Conservation (phyloP, 2,888 invertebrate genomes). For the Dendrolimus pini region DNA sequence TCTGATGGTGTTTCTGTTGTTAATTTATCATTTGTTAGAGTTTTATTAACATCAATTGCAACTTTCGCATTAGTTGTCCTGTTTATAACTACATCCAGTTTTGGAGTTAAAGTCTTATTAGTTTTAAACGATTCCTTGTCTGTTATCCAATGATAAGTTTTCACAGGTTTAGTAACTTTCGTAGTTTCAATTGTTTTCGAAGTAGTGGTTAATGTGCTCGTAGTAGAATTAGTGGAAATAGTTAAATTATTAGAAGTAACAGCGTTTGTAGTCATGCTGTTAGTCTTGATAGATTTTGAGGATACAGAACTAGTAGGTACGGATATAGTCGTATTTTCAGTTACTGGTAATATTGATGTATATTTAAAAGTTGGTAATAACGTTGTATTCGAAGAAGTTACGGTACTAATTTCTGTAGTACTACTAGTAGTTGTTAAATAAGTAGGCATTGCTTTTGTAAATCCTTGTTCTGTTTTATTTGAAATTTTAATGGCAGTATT, state of each 20-base stretch:
- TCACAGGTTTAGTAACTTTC: slow-evolving; percentile 11
- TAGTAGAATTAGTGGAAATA: slow-evolving; percentile 34
- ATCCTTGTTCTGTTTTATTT: slow-evolving; percentile 34
- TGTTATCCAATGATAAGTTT: not conserved
- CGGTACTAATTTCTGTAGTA: slow-evolving; percentile 20
- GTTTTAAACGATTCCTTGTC: not conserved
- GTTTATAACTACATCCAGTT: not conserved
- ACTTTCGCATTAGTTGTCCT: slow-evolving; percentile 11
- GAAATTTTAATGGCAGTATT: slow-evolving; percentile 24
- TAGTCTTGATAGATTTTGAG: slow-evolving; percentile 23
- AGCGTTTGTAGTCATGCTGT: slow-evolving; percentile 52
- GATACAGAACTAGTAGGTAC: not conserved
- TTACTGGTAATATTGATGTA: not conserved
- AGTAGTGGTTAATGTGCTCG: slow-evolving; percentile 17
- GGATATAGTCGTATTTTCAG: not conserved
- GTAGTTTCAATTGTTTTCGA: slow-evolving; percentile 5
- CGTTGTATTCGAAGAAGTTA: not conserved
- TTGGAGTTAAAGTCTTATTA: not conserved
- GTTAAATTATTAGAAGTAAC: slow-evolving; percentile 8
- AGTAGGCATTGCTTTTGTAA: slow-evolving; percentile 42
- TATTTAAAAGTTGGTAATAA: not conserved
- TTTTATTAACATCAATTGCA: slow-evolving; percentile 20
- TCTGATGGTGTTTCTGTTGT: slow-evolving; percentile 49
- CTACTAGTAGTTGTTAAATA: not conserved
- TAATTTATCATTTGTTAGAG: slow-evolving; percentile 29